Conservation (phyloP, 2,113 vertebrate species). For the Hiodon tergisus region DNA sequence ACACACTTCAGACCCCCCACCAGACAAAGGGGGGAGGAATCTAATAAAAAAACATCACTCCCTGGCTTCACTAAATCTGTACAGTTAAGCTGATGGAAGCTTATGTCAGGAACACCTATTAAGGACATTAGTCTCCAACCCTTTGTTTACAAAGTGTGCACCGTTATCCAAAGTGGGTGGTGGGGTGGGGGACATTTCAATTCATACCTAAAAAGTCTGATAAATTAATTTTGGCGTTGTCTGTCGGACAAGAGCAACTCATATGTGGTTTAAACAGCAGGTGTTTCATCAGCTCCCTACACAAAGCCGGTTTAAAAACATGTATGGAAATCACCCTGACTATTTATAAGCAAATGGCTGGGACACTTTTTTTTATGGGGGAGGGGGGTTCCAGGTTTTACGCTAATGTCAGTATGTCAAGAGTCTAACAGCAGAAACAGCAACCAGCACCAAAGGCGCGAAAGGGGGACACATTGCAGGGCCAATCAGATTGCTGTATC, state of each 20-base stretch:
- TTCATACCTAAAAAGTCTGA: too few relatives aligned
- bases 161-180: slow-evolving; percentile 19
- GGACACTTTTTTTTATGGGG: too few relatives aligned
- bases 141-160: slow-evolving; percentile 53
- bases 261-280: neutral
- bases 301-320: neutral
- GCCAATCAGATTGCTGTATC: slow-evolving; percentile 18
- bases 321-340: neutral
- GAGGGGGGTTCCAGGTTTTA: neutral
- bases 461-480: neutral
- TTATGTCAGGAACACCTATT: slow-evolving; percentile 38
- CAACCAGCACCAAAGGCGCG: slow-evolving; percentile 6
- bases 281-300: neutral
- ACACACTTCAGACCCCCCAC: slow-evolving; percentile 27
- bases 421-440: neutral
- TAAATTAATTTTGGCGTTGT: too few relatives aligned
- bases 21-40: slow-evolving; percentile 47
- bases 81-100: slow-evolving; percentile 56
- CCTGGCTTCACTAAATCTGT: slow-evolving; percentile 43
- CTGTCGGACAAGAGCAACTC: too few relatives aligned
- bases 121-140: slow-evolving; percentile 49
- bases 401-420: too few relatives aligned
- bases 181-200: too few relatives aligned
- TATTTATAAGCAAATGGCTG: neutral
- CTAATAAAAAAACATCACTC: slow-evolving; percentile 25